Evolutionary conservation across 2,888 invertebrate genomes (phyloP).

Genomic region (Callinectes sapidus): DNA sequence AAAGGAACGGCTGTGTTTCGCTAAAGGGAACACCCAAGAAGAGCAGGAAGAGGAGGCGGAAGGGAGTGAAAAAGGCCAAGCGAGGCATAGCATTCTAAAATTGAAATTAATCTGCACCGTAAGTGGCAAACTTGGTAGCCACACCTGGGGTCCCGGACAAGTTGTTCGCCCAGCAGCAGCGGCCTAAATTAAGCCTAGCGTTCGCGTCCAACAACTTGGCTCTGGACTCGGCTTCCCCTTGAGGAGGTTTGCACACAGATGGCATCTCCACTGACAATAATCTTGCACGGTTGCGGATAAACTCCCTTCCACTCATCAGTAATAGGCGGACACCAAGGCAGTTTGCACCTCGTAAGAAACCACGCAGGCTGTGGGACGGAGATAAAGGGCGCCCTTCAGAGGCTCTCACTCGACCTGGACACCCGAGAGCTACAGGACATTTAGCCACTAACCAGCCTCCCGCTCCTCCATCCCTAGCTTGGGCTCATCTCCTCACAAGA

Average conservation of each 20-base stretch:
- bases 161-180: constrained; percentile 41
- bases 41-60: constrained; percentile 1
- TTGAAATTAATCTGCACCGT: constrained; percentile 44
- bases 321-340: neutral
- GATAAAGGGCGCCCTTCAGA: neutral
- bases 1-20: neutral
- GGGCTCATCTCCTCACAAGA: neutral
- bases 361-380: neutral
- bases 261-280: neutral
- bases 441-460: neutral
- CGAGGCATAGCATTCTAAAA: constrained; percentile 44
- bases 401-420: neutral
- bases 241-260: constrained; percentile 6
- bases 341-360: constrained; percentile 23
- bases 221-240: constrained; percentile 28
- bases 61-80: constrained; percentile 18
- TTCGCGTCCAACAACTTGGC: constrained; percentile 17
- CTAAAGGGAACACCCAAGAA: constrained; percentile 2
- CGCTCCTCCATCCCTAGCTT: neutral
- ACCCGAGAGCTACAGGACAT: neutral
- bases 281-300: neutral
- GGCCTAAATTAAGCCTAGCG: constrained; percentile 42
- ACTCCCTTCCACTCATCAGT: neutral
- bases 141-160: constrained; percentile 57
- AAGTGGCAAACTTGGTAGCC: constrained; percentile 53